Base-by-base conservation (phyloP, 2,797 vertebrate genomes). In the Mus caroli region DNA sequence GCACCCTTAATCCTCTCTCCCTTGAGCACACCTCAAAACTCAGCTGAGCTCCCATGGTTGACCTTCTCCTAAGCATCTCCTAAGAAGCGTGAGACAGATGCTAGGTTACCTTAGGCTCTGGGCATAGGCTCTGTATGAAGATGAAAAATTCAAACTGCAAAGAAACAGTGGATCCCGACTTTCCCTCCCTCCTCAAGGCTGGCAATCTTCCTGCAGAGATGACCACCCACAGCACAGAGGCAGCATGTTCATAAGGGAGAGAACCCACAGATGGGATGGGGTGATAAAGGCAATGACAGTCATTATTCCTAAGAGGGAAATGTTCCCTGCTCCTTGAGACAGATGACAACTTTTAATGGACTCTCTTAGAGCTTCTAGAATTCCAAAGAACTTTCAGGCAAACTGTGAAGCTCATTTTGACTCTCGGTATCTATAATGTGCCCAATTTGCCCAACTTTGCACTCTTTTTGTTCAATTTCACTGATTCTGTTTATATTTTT, bases 71-170 rank as follows among this genome's bases (percentile, higher is more conserved):
- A 62, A 84, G 19, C 13, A 56, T 40, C 43, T 43, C 43, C 43
- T 43, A 15, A 93, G 22, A 80, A 86, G 50, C 34, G 15, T 17
- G 2, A 10, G 12, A 52, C 13, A 56, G 79, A 58, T 31, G 6
- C 15, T 69, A 52, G 22, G 73, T 78, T 88, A 62, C 67, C 77
- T 62, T 15, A 6, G 50, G 26, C 43, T 91, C 86, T 37, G 88
- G 90, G 94, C 60, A 86, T 26, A 79, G 84, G 54, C 76, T 91
- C 83, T 67, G n/a, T 56, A 75, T 8, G 31, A 43, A 94, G 52
- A 93, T 69, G 87, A 82, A 88, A 64, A 56, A 83, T 94, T 75
- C 71, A 82, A 84, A 84, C 31, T 85, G 91, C 83, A 77, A 91
- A 87, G 54, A 67, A 85, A 94, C 50, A 52, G 60, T 24, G 11